Conservation (phyloP, 2,888 invertebrate species). For the Drosophila glabriapex region DNA sequence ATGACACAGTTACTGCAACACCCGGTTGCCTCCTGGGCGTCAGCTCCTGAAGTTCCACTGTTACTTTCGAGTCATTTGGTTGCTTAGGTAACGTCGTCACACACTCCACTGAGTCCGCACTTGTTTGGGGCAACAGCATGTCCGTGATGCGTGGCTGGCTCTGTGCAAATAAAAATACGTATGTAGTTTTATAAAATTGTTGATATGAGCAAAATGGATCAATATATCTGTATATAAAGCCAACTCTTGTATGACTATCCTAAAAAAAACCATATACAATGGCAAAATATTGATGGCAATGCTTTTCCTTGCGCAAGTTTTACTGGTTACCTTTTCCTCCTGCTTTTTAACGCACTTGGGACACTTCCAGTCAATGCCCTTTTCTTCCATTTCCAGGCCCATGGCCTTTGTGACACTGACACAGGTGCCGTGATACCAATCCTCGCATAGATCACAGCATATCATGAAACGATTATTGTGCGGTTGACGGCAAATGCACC, state of each 20-base stretch:
- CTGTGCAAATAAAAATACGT: constrained; percentile 24
- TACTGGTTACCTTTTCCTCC: constrained; percentile 76
- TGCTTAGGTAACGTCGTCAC: constrained; percentile 28
- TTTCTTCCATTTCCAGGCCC: constrained; percentile 96
- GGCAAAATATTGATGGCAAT: not conserved
- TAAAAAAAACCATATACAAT: not conserved
- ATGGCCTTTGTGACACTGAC: constrained; percentile 96
- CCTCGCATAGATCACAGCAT: constrained; percentile 97
- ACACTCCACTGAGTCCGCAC: constrained; percentile 8
- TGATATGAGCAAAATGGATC: not conserved
- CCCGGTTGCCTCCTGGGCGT: constrained; percentile 24
- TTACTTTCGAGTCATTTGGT: constrained; percentile 38
- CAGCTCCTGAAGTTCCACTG: constrained; percentile 19
- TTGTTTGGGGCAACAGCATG: constrained; percentile 48
- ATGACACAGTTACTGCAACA: constrained; percentile 10
- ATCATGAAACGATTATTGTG: constrained; percentile 99
- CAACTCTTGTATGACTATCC: not conserved
- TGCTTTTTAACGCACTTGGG: constrained; percentile 89
- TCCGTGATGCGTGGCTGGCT: constrained; percentile 71
- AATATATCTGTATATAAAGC: not conserved
- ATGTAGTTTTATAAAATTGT: not conserved
- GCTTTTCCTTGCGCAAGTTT: not conserved
- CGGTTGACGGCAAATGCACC: constrained; percentile 98
- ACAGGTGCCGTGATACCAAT: constrained; percentile 99
- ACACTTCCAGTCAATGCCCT: constrained; percentile 95